A percentile compares a stretch with the other conserved stretches of the same genome.
phyloP scores from a whole-genome alignment of 1,140 invertebrate genomes.

The Trichogramma pretiosum region DNA sequence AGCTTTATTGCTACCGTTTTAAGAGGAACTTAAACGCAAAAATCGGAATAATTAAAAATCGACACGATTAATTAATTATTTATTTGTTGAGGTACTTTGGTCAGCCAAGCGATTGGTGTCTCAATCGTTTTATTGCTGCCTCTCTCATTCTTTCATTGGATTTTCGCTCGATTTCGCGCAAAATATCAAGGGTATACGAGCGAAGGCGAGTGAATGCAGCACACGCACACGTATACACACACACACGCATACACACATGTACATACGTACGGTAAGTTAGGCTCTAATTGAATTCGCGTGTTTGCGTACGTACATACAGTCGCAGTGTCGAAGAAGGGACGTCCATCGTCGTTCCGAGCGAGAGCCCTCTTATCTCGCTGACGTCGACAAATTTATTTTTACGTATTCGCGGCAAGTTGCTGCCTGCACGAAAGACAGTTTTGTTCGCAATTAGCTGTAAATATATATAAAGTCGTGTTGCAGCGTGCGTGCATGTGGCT shows the following conservation, averaged over 20 bases:
- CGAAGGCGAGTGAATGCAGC: not conserved
- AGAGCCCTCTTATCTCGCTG: constrained; percentile 8
- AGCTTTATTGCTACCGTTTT: constrained; percentile 14
- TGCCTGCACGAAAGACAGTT: constrained; percentile 11
- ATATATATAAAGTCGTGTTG: too few species aligned
- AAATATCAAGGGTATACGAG: not conserved
- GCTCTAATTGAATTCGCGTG: constrained; percentile 21
- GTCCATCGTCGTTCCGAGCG: not conserved
- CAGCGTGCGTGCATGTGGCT: too few species aligned
- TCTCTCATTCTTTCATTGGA: too few species aligned
- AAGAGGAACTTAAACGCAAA: too few species aligned
- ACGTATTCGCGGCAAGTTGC: constrained; percentile 1
- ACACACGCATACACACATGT: too few species aligned
- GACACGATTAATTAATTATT: too few species aligned
- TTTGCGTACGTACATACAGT: not conserved
- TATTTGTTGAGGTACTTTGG: too few species aligned
- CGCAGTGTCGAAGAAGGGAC: not conserved
- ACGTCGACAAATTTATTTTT: constrained; percentile 21
- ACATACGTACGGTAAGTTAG: too few species aligned
- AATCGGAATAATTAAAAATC: too few species aligned
- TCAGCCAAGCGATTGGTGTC: too few species aligned
- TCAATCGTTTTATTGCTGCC: too few species aligned
- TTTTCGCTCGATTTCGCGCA: not conserved
- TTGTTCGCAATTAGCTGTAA: constrained; percentile 18
- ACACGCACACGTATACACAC: not conserved